Percentiles rank a stretch among this genome's conserved stretches.
Conservation (phyloP, 2,888 invertebrate genomes). For the Cinara cedri region DNA sequence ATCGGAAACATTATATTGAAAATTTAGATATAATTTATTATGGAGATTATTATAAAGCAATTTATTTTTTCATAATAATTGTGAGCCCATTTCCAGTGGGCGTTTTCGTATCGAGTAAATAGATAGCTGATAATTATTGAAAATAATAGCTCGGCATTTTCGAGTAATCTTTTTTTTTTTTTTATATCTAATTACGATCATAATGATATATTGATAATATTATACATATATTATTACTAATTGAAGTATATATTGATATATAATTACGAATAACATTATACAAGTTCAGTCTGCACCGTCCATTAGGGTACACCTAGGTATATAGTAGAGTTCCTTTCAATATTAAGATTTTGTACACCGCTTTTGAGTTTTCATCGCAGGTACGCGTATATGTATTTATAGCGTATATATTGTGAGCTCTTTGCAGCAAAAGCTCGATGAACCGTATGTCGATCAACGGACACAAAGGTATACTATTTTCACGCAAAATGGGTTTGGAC, state of each 20-base stretch:
- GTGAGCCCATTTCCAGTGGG: no score
- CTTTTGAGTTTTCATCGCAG: no score
- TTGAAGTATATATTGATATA: background rate
- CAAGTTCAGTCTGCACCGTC: background rate
- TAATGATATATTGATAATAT: no score
- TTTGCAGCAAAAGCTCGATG: background rate
- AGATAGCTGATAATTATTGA: background rate
- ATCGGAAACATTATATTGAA: no score
- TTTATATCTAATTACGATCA: background rate
- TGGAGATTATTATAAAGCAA: no score
- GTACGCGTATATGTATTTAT: background rate
- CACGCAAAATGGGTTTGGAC: background rate
- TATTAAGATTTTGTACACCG: no score
- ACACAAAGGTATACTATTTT: constrained; percentile 12
- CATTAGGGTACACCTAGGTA: background rate
- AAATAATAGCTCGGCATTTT: background rate
- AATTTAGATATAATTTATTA: no score
- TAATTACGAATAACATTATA: background rate
- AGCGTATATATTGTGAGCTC: background rate
- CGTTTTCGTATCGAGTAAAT: constrained; percentile 12
- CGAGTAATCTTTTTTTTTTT: background rate
- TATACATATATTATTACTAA: no score
- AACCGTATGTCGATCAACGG: background rate
- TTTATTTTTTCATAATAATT: no score
- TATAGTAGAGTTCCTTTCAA: no score